Evolutionary conservation across 2,888 invertebrate genomes (phyloP), one percentile per base, ranked within the genome.

Genomic region (Patella caerulea): DNA sequence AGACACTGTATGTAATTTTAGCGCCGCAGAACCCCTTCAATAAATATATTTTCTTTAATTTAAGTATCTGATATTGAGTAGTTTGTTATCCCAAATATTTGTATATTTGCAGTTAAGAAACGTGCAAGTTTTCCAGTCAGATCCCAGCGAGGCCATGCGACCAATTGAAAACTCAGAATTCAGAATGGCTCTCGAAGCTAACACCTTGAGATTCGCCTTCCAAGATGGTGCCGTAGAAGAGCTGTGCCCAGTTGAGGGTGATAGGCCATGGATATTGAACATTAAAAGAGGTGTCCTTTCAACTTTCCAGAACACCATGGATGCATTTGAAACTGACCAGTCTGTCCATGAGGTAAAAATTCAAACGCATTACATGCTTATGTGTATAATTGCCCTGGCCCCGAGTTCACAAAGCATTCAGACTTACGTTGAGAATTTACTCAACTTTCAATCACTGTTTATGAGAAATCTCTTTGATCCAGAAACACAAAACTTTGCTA

Each of bases 221-320:
- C 94, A 95, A 85, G 95, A 95, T 91, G 97, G 97, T 4, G 94
- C 94, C 82, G 91, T 97, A 65, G 95, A 95, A 72, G 93, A 95
- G 7, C 94, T 98, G 83, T 98, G 98, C 89, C 93, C 95, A 0
- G 94, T 95, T 79, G 94, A 93, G 0, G 97, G 97, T 88, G 98
- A 98, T 89, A 94, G 94, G 0, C 94, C 94, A 29, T 95, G 95
- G 88, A 95, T 96, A 0, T 94, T 98, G 76, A 98, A 98, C 93
- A 94, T 98, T 90, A 98, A 98, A 93, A 94, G 97, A 83, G 97
- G 96, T 3, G 94, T 98, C 83, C 94, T 97, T 76, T 97, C 97
- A 0, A 93, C 96, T 88, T 93, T 97, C 80, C 97, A 98, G 90
- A 98, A 97, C 90, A 95, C 95, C 81, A 97, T 97, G 97, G 93